Percentiles rank a stretch among this genome's conserved stretches.
Conservation (phyloP, 2,797 vertebrate species). For the Hydrocynus forskahlii region DNA sequence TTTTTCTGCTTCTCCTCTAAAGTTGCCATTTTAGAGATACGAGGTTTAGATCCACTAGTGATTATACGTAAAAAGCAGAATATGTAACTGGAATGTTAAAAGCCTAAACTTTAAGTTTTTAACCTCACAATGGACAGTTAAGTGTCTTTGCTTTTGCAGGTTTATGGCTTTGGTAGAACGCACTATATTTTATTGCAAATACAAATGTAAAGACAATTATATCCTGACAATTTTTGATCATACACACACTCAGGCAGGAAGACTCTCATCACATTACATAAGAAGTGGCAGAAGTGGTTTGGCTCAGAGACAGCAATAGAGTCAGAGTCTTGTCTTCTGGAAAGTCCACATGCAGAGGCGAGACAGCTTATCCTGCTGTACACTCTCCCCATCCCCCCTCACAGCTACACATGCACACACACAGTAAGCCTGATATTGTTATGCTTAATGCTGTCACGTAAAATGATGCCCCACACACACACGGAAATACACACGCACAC, state of each 20-base stretch:
- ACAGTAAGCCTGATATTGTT: constrained; percentile 48
- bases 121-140: no score
- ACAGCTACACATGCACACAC: constrained; percentile 29
- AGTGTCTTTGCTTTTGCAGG: no score
- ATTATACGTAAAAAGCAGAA: no score
- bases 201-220: neutral
- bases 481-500: constrained; percentile 50
- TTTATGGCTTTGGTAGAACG: no score
- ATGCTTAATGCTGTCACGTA: constrained; percentile 70
- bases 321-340: constrained; percentile 16
- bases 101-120: no score
- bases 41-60: no score
- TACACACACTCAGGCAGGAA: constrained; percentile 12
- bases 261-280: constrained; percentile 38
- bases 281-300: constrained; percentile 26
- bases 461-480: constrained; percentile 54
- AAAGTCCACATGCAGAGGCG: constrained; percentile 44
- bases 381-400: constrained; percentile 7
- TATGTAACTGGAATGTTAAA: no score
- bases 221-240: neutral
- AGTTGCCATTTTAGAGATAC: no score
- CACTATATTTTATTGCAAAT: no score
- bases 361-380: constrained; percentile 34
- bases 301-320: neutral
- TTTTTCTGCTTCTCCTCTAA: no score